Evolutionary conservation across 2,888 invertebrate species (phyloP).

Genomic region (Philonicus albiceps): DNA sequence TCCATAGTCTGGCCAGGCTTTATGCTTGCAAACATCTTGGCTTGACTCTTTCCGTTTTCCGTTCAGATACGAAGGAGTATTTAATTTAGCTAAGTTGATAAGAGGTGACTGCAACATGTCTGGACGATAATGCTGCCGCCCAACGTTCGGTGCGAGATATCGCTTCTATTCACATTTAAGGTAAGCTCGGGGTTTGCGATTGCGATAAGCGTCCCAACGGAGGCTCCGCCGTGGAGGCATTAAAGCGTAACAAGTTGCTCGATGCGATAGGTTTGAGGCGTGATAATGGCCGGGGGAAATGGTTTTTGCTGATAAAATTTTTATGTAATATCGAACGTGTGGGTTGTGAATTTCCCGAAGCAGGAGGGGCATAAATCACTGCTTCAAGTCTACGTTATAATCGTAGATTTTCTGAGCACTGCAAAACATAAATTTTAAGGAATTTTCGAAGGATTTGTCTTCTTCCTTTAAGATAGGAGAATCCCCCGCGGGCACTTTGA

Average conservation of each 20-base stretch:
- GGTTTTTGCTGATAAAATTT: background rate
- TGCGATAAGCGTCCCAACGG: background rate
- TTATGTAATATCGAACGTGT: background rate
- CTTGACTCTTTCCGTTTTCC: background rate
- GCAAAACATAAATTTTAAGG: background rate
- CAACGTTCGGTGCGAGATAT: background rate
- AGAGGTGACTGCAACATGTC: background rate
- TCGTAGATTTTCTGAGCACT: background rate
- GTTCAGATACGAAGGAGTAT: background rate
- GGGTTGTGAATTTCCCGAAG: background rate
- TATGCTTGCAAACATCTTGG: background rate
- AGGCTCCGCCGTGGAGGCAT: background rate
- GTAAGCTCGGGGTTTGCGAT: background rate
- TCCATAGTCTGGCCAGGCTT: background rate
- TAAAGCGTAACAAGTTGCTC: background rate
- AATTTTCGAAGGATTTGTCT: background rate
- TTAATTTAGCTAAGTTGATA: background rate
- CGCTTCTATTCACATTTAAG: background rate
- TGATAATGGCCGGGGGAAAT: background rate
- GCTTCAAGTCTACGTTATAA: background rate
- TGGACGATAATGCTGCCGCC: background rate
- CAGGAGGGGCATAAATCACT: background rate
- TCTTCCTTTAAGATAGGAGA: background rate
- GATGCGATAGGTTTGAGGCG: background rate
- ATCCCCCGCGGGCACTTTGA: background rate